Base-by-base conservation (phyloP, 2,888 invertebrate genomes). In the Teinopalpus imperialis region DNA sequence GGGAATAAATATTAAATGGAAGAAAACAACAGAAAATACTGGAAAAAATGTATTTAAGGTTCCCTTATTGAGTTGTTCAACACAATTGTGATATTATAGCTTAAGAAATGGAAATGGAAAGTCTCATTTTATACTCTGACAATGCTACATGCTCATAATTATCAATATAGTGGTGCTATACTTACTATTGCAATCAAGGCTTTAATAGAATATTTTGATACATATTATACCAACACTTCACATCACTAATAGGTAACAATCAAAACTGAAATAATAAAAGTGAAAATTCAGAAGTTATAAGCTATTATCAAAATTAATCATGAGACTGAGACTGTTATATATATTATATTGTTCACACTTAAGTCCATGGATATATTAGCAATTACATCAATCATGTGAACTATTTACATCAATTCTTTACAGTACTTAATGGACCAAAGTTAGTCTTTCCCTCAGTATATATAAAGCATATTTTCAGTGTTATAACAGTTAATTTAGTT, bases 21-120 rank as follows among this genome's bases (percentile, higher is more conserved):
- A 34, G 29, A 44, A 36, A 31, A 29, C 12, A 31, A 39, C 42
- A 26, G 20, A 27, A 24, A 40, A 27, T 29, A 16, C 3, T 31
- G 39, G 16, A 39, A 45, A 45, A 46, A 10, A 35, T 46, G 34
- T 41, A 46, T 46, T 46, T 40, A 27, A 18, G 29, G 12, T 39
- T 46, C 20, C 31, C 37, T 31, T 23, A 37, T 29, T 37, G 24
- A 29, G 29, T 20, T 31, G 36, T 44, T 31, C 24, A 37, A 44
- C 16, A 41, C 18, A 31, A 5, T 29, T 10, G 6, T 30, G 23
- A 36, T 8, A 36, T 36, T 24, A 24, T 35, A 35, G 21, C 36
- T 36, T 36, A n/a, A 24, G 14, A 24, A 16, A 18, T 32, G 3
- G 6, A 32, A 34, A 20, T 10, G 12, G n/a, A 34, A 18, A 29